A percentile compares a stretch with the other conserved stretches of the same genome.
Evolutionary conservation across 2,888 invertebrate genomes (phyloP).

Genomic region (Coenonympha arcania): DNA sequence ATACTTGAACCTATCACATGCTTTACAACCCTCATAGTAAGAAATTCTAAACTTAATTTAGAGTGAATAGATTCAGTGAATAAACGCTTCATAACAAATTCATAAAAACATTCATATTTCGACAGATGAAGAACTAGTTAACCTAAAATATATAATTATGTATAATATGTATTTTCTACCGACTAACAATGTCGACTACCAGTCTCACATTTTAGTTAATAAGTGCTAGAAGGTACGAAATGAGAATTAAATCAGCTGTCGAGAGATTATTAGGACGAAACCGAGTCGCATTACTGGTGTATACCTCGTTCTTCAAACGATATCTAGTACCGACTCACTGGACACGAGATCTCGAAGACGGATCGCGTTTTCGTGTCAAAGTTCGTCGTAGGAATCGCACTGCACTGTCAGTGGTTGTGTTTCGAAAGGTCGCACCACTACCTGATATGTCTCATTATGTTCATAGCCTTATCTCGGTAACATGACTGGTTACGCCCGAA

Average conservation of each 20-base stretch:
- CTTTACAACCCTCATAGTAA: constrained; percentile 62
- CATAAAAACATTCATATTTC: constrained; percentile 56
- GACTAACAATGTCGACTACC: constrained; percentile 74
- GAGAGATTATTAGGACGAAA: constrained; percentile 62
- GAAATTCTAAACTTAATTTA: constrained; percentile 60
- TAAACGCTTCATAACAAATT: constrained; percentile 58
- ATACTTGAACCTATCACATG: too few relatives aligned
- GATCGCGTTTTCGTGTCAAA: constrained; percentile 33
- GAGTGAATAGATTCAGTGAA: constrained; percentile 53
- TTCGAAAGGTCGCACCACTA: constrained; percentile 64
- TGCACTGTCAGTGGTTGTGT: constrained; percentile 63
- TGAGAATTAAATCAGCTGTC: constrained; percentile 64
- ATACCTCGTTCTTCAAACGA: constrained; percentile 15
- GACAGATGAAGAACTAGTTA: constrained; percentile 61
- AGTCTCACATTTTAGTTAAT: constrained; percentile 74
- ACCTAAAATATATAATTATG: constrained; percentile 66
- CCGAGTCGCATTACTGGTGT: constrained; percentile 40
- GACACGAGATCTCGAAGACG: constrained; percentile 24
- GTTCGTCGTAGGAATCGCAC: constrained; percentile 54
- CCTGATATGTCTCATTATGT: constrained; percentile 72
- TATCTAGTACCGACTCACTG: constrained; percentile 17
- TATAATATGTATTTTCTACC: constrained; percentile 59
- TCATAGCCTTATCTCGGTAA: constrained; percentile 55
- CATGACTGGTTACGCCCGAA: constrained; percentile 66
- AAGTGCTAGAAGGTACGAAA: constrained; percentile 70